A percentile compares a stretch with the other conserved stretches of the same genome.
These are phyloP conservation scores for Dinocampus coccinellae DNA, from an alignment of 2,888 invertebrate genomes.

Conservation along the genomic window DNA sequence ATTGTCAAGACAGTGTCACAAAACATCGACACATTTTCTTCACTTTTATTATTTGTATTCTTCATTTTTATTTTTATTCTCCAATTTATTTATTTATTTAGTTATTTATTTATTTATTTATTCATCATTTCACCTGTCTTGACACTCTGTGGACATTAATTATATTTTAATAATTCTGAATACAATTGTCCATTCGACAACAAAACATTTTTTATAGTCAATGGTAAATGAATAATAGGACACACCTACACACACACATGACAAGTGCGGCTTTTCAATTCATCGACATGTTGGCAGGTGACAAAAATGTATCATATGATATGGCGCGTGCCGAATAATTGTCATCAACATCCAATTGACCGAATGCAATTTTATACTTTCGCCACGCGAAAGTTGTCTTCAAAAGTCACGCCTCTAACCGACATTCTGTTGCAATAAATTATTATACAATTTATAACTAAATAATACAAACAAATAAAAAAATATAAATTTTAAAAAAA, in stretches of 20 bases:
- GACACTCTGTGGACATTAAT: background rate
- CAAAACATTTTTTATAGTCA: too few species aligned
- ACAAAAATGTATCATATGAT: conserved; percentile 20
- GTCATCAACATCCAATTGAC: conserved; percentile 25
- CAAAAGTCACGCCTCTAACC: conserved; percentile 24
- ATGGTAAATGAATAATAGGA: background rate
- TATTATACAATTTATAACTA: conserved; percentile 8
- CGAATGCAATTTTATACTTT: conserved; percentile 13
- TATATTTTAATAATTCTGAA: background rate
- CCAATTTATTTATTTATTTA: too few species aligned
- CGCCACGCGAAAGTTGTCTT: conserved; percentile 1
- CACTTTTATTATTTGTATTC: background rate
- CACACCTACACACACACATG: too few species aligned
- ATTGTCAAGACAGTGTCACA: conserved; percentile 42
- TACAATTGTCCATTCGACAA: background rate
- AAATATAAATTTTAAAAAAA: background rate
- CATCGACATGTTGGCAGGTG: conserved; percentile 25
- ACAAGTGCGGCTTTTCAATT: background rate
- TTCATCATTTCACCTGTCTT: background rate
- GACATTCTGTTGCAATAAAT: conserved; percentile 18
- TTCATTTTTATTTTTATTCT: background rate
- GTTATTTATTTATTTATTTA: background rate
- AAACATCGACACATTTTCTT: background rate
- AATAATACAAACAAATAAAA: background rate
- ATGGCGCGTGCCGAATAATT: conserved; percentile 28